These are phyloP conservation scores for Epistrophe eligans DNA, from an alignment of 2,888 invertebrate species.

Conservation along the genomic window DNA sequence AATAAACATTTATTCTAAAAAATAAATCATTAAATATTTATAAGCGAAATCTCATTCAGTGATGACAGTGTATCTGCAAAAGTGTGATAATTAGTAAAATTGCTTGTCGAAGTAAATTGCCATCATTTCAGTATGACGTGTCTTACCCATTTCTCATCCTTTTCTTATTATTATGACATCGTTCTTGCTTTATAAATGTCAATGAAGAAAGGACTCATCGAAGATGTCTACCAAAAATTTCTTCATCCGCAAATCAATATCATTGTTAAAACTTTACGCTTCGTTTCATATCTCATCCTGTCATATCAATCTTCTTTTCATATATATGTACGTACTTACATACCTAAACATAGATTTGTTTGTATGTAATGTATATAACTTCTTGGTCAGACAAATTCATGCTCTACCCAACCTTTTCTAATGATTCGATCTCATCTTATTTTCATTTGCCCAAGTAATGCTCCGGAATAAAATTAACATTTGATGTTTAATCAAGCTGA, in stretches of 20 bases:
- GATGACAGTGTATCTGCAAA: neutral
- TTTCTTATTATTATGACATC: neutral
- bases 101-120: conserved; percentile 51
- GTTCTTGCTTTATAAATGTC: neutral
- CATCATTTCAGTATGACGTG: conserved; percentile 2
- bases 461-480: conserved; percentile 67
- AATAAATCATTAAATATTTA: too few species aligned
- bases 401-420: conserved; percentile 19
- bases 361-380: neutral
- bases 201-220: neutral
- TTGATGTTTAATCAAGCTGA: conserved; percentile 71
- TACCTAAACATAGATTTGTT: too few species aligned
- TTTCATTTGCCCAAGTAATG: conserved; percentile 70
- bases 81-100: conserved; percentile 66
- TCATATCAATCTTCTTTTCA: neutral
- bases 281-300: conserved; percentile 38
- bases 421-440: conserved; percentile 29
- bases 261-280: conserved; percentile 50
- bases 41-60: neutral
- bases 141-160: neutral
- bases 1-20: too few species aligned
- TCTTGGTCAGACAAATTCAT: conserved; percentile 1
- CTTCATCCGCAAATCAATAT: conserved; percentile 65
- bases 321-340: neutral
- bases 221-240: conserved; percentile 40